A percentile compares a stretch with the other conserved stretches of the same genome.
These are phyloP conservation scores for Lepidocyrtoides sp. DNA, from an alignment of 2,888 invertebrate genomes.

Conservation along the genomic window DNA sequence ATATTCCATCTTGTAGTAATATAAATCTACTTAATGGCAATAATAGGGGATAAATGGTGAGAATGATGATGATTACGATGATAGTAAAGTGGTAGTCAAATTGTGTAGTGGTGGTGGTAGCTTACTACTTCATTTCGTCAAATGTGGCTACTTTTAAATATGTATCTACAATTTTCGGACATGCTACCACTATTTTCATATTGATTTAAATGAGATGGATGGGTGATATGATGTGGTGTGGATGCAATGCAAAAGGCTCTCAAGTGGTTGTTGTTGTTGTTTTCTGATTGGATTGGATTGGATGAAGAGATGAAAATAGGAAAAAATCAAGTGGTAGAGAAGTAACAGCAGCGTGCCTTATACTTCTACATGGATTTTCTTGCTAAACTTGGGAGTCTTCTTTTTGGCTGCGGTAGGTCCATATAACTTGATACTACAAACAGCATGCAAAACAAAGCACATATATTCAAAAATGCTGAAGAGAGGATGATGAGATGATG, in stretches of 20 bases:
- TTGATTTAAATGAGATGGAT: conserved; percentile 79
- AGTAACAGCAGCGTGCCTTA: conserved; percentile 45
- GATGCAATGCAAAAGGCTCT: conserved; percentile 47
- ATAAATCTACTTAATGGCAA: conserved; percentile 73
- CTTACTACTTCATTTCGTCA: conserved; percentile 38
- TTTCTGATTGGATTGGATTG: conserved; percentile 64
- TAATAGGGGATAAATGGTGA: conserved; percentile 70
- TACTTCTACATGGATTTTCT: conserved; percentile 35
- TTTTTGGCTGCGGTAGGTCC: conserved; percentile 74
- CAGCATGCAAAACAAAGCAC: conserved; percentile 25
- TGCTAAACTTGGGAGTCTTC: conserved; percentile 44
- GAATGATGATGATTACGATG: conserved; percentile 63
- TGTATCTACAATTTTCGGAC: not conserved
- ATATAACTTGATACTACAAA: not conserved
- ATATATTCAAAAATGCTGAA: conserved; percentile 23
- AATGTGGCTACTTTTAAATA: not conserved
- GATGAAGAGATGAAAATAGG: not conserved
- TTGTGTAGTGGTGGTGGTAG: conserved; percentile 72
- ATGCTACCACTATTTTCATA: conserved; percentile 1
- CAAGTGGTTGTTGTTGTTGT: conserved; percentile 68
- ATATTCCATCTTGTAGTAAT: not conserved
- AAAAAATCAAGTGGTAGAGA: conserved; percentile 63
- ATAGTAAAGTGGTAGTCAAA: conserved; percentile 59
- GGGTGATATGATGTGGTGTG: conserved; percentile 4
- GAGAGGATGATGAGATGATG: conserved; percentile 40